phyloP scores from a whole-genome alignment of 2,113 vertebrate genomes.

The Poeciliopsis retropinna region DNA sequence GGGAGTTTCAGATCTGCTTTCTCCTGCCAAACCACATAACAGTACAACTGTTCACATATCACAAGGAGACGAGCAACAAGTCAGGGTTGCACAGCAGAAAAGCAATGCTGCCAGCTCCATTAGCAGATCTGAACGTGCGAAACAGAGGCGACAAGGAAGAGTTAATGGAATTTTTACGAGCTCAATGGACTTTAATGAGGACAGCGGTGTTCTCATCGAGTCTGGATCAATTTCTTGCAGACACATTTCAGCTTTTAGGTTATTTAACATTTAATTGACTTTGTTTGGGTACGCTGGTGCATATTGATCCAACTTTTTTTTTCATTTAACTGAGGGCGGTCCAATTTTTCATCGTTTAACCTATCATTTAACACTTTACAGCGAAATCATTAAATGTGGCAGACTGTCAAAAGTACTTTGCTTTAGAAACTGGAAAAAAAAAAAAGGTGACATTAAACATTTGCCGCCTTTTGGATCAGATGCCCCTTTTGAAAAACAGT shows the following conservation, averaged over 20 bases:
- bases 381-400: slow-evolving; percentile 8
- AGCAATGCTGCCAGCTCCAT: slow-evolving; percentile 58
- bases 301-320: slow-evolving; percentile 21
- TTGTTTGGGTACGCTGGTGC: slow-evolving; percentile 25
- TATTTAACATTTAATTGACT: slow-evolving; percentile 57
- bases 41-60: slow-evolving; percentile 15
- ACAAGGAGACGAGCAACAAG: slow-evolving; percentile 50
- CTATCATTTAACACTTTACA: slow-evolving; percentile 9
- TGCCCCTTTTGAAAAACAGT: not conserved
- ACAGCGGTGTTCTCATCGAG: slow-evolving; percentile 52
- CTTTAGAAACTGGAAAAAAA: slow-evolving; percentile 11
- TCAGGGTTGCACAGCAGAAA: slow-evolving; percentile 37
- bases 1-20: slow-evolving; percentile 16
- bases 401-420: slow-evolving; percentile 1
- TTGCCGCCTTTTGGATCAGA: slow-evolving; percentile 12
- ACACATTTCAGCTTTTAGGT: slow-evolving; percentile 57
- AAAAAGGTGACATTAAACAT: slow-evolving; percentile 6
- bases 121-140: slow-evolving; percentile 69
- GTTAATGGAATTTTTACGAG: slow-evolving; percentile 72
- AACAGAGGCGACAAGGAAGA: slow-evolving; percentile 55
- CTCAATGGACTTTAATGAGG: slow-evolving; percentile 55
- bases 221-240: slow-evolving; percentile 56
- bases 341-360: slow-evolving; percentile 10
- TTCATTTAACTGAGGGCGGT: not conserved
- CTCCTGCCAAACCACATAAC: slow-evolving; percentile 8